Evolutionary conservation across 2,888 invertebrate species (phyloP).

Genomic region (Chymomyza amoena): DNA sequence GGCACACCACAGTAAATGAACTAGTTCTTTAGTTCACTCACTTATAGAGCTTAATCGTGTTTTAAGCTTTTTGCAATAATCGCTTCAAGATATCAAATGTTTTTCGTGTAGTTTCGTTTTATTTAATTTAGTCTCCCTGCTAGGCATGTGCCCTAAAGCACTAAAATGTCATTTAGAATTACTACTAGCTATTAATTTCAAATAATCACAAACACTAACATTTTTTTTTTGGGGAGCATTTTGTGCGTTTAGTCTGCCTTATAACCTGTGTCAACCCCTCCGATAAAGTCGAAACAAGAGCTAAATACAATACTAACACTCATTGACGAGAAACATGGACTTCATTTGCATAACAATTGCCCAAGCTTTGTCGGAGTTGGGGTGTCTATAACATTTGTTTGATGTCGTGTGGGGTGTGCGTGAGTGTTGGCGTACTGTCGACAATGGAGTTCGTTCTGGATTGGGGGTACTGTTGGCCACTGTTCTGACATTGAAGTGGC

Average conservation of each 20-base stretch:
- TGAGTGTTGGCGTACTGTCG: too few species aligned
- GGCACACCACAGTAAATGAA: too few species aligned
- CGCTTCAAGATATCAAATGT: slow-evolving; percentile 13
- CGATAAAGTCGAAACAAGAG: slow-evolving; percentile 7
- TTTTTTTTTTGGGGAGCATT: background rate
- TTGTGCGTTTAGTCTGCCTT: too few species aligned
- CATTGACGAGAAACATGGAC: slow-evolving; percentile 22
- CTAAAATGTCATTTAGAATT: slow-evolving; percentile 58
- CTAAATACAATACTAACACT: background rate
- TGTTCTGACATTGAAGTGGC: background rate
- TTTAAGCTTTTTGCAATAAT: slow-evolving; percentile 28
- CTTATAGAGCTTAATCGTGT: slow-evolving; percentile 11
- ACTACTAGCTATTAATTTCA: slow-evolving; percentile 12
- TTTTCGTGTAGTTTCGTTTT: slow-evolving; percentile 25
- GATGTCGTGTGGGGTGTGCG: background rate
- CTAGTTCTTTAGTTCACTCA: too few species aligned
- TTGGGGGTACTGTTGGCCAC: background rate
- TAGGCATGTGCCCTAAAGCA: slow-evolving; percentile 23
- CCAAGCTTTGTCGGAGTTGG: background rate
- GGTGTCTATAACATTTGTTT: background rate
- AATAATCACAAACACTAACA: background rate
- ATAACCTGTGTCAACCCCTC: background rate
- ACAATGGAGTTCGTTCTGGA: background rate
- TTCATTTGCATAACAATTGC: slow-evolving; percentile 38
- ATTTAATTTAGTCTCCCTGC: slow-evolving; percentile 17